Evolutionary conservation across 2,888 invertebrate genomes (phyloP).

Genomic region (Malachius bipustulatus): DNA sequence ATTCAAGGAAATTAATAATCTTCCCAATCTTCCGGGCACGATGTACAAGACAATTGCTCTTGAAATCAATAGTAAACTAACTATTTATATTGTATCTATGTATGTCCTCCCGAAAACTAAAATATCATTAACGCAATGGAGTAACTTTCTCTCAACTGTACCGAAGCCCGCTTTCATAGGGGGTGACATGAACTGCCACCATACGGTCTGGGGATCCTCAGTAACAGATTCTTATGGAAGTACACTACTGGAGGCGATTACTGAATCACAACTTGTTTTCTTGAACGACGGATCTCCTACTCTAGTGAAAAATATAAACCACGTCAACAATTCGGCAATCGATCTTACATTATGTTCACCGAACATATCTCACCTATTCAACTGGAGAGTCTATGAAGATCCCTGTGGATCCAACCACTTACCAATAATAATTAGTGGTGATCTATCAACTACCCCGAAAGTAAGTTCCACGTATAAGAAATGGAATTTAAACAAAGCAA

Average conservation of each 20-base stretch:
- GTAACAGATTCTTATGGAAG: background rate
- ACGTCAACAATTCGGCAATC: background rate
- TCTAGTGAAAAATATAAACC: background rate
- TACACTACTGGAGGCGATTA: background rate
- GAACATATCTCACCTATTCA: background rate
- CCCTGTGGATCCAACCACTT: background rate
- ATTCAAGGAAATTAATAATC: too few species aligned
- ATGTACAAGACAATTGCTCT: too few species aligned
- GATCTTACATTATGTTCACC: background rate
- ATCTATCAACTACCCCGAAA: too few species aligned
- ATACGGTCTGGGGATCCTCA: background rate
- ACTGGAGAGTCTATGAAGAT: background rate
- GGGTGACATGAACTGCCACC: slow-evolving; percentile 5
- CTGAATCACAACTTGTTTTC: background rate
- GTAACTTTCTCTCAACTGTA: background rate
- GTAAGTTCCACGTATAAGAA: too few species aligned
- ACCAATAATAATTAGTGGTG: too few species aligned
- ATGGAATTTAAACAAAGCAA: slow-evolving; percentile 3
- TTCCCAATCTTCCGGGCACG: too few species aligned
- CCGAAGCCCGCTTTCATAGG: background rate
- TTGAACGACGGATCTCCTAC: background rate
- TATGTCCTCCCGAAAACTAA: too few species aligned
- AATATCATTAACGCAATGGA: too few species aligned
- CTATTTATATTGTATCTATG: too few species aligned
- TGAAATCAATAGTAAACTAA: too few species aligned